Conservation (phyloP, 2,113 vertebrate genomes). For the Oncorhynchus gorbuscha region DNA sequence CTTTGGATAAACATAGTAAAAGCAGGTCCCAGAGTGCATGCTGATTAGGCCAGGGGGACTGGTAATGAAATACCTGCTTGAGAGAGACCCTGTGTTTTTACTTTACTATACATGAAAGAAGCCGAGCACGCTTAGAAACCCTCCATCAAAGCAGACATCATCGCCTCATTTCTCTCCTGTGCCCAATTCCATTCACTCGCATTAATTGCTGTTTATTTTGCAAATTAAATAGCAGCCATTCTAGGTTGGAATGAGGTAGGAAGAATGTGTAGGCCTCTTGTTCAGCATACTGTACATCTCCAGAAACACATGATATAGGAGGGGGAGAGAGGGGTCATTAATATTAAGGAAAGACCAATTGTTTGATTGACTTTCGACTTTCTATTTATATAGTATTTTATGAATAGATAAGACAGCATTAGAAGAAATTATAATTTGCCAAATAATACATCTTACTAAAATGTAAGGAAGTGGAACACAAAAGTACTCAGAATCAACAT, state of each 20-base stretch:
- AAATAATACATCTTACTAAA: too few relatives aligned
- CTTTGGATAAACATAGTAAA: conserved; percentile 51
- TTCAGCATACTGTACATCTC: too few relatives aligned
- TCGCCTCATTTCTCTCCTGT: conserved; percentile 38
- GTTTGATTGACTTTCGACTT: too few relatives aligned
- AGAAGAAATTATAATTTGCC: too few relatives aligned
- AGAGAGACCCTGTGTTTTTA: conserved; percentile 56
- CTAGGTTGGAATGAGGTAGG: neutral
- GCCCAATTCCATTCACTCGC: conserved; percentile 45
- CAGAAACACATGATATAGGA: too few relatives aligned
- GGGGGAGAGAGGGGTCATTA: too few relatives aligned
- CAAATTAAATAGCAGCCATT: conserved; percentile 43
- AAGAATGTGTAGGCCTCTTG: too few relatives aligned
- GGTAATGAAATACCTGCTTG: conserved; percentile 63
- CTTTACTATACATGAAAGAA: conserved; percentile 62
- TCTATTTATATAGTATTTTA: too few relatives aligned
- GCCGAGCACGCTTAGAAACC: conserved; percentile 48
- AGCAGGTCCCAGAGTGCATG: conserved; percentile 35
- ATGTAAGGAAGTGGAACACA: too few relatives aligned
- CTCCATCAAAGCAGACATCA: conserved; percentile 59
- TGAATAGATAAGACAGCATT: too few relatives aligned
- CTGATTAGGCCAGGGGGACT: conserved; percentile 23
- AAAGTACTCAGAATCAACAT: too few relatives aligned
- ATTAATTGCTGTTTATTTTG: conserved; percentile 61
- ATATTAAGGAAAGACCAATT: too few relatives aligned